Evolutionary conservation across 2,888 invertebrate genomes (phyloP), one percentile per base, ranked within the genome.

Genomic region (Sminthurinus aureus): DNA sequence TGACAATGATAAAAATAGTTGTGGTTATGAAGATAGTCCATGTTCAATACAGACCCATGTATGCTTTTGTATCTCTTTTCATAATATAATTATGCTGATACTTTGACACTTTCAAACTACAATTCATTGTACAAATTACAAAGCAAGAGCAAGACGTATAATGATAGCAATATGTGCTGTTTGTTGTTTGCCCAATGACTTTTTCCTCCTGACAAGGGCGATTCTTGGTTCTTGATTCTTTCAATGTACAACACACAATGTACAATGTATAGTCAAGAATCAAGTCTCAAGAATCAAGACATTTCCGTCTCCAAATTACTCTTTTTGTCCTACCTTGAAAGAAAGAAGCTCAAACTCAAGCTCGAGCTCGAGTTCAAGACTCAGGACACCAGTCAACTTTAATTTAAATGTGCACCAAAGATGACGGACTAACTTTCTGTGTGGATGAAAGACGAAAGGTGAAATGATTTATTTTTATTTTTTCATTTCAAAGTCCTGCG

Each of bases 251-350:
- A 6, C 38, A 38, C 38, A 38, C 38, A 38, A 38, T 6, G 6
- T 38, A 1, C 38, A 38, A 6, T 38, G 3, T 4, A 38, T 4
- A 38, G 3, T 4, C 38, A 38, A 38, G 1, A 38, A 1, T 38
- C 38, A 6, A 38, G 38, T 8, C 71, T 73, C 24, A 24, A 58
- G 18, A 58, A 64, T 78, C 69, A 80, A 83, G 77, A 64, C 83
- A 83, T 83, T 83, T 83, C 83, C 83, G 77, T 78, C 58, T 78
- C 52, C 71, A 83, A 83, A 83, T 83, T 83, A 71, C 73, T 20
- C 83, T 71, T 78, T 77, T 82, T 73, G 52, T 58, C 67, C 24
- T 64, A 51, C 75, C 9, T 26, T 24, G 58, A 15, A 58, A 58
- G 58, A 58, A 13, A 58, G 2, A 9, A 58, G 9, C 18, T 58